Percentiles rank a stretch among this genome's conserved stretches.
phyloP scores from a whole-genome alignment of 2,113 vertebrate species.

The Grammomys surdaster region DNA sequence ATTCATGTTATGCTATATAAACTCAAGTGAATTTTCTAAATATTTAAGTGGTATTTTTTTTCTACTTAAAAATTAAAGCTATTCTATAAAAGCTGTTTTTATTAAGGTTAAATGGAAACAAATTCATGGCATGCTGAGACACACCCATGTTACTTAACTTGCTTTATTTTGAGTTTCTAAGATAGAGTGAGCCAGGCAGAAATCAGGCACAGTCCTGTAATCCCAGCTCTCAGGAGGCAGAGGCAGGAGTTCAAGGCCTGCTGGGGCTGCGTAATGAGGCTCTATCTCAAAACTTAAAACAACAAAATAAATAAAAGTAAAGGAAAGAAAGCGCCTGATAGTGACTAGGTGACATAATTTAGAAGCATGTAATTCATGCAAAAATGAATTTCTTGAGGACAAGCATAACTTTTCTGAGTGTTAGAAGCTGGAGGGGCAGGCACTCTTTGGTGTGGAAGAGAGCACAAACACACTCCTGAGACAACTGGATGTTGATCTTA shows the following conservation, averaged over 20 bases:
- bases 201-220: neutral
- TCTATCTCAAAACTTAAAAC: neutral
- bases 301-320: neutral
- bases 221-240: neutral
- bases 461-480: neutral
- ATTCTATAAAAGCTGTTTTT: constrained; percentile 38
- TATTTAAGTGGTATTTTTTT: constrained; percentile 45
- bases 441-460: neutral
- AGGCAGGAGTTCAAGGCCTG: neutral
- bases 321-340: too few species aligned
- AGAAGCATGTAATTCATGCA: neutral
- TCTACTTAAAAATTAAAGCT: neutral
- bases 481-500: neutral
- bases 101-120: neutral
- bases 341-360: neutral
- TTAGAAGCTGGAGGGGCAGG: neutral
- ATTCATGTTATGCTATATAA: neutral
- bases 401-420: neutral
- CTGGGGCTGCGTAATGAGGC: neutral
- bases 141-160: neutral
- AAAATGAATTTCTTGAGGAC: neutral
- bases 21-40: neutral
- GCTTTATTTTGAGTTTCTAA: constrained; percentile 19
- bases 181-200: neutral
- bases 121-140: neutral